Base-by-base conservation (phyloP, 1,140 invertebrate genomes). In the Zaprionus nigranus region DNA sequence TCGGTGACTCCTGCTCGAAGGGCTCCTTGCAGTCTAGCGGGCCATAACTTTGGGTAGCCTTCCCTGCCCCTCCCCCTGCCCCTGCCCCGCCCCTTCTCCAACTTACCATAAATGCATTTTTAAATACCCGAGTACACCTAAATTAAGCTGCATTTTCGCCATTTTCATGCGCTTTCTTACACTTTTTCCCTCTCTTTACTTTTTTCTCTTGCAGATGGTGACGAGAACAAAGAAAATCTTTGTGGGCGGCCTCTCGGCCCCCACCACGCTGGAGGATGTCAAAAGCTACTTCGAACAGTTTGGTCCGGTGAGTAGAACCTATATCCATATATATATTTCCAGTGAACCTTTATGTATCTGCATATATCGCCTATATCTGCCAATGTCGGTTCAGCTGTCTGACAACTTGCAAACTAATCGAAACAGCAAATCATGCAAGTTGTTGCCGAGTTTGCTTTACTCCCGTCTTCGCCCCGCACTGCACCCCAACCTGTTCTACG, bases 171-270 rank as follows among this genome's bases (percentile, higher is more conserved):
- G 28, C 43, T 30, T 85, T 68, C 74, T 53, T 61, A 67, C 66
- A 75, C 75, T 68, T 75, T 30, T 53, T 17, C 43, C 43, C 38
- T 51, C 38, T 28, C 46, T 17, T 36, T 43, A 15, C 34, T n/a
- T 56, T 40, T 24, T 9, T 57, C 15, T 38, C 22, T 92, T 97
- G 34, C 96, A 99, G 98, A 99, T 99, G 98, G 98, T 99, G 93
- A 99, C 99, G 94, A 97, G 98, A 95, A 99, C 99, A 94, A 99
- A 99, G 96, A 99, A 99, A 95, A 99, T 99, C 95, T 99, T 99
- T 95, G 99, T 99, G 93, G 99, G 99, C 87, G 99, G 99, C 91
- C 95, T 99, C 91, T 99, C 99, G 90, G 98, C 99, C 90, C 98
- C 98, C 91, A 99, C 99, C 92, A 99, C 98, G 92, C 96, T 99